These are phyloP conservation scores for Telmatherina bonti DNA, from an alignment of 2,797 vertebrate genomes.

Conservation along the genomic window DNA sequence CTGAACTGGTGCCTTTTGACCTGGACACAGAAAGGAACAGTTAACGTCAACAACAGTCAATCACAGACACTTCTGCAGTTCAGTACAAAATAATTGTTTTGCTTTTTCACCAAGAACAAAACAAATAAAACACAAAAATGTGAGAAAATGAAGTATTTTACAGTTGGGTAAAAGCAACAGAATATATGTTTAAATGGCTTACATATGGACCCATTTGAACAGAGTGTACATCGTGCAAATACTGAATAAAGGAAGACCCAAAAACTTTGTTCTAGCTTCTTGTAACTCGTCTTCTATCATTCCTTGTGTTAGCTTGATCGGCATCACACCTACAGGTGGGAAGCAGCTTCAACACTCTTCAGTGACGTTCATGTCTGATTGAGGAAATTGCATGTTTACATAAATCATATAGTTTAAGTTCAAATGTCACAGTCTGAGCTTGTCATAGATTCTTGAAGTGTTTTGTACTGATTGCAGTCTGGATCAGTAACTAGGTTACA, in stretches of 20 bases:
- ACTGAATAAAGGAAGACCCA: neutral
- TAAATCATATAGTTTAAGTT: too few species aligned
- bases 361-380: too few species aligned
- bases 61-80: neutral
- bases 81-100: neutral
- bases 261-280: neutral
- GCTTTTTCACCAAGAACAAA: too few species aligned
- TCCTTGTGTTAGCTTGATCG: neutral
- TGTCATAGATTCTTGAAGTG: neutral
- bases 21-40: constrained; percentile 27
- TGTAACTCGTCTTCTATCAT: neutral
- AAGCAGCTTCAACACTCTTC: too few species aligned
- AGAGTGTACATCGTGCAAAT: neutral
- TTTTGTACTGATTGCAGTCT: neutral
- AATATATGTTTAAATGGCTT: neutral
- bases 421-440: too few species aligned
- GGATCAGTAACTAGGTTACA: neutral
- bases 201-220: neutral
- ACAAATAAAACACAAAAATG: neutral
- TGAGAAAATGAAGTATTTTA: neutral
- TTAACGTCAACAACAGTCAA: constrained; percentile 12
- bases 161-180: neutral
- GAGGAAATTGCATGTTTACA: too few species aligned
- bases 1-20: constrained; percentile 63
- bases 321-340: neutral